Base-by-base conservation (phyloP, 2,888 invertebrate species). In the Drepana falcataria region DNA sequence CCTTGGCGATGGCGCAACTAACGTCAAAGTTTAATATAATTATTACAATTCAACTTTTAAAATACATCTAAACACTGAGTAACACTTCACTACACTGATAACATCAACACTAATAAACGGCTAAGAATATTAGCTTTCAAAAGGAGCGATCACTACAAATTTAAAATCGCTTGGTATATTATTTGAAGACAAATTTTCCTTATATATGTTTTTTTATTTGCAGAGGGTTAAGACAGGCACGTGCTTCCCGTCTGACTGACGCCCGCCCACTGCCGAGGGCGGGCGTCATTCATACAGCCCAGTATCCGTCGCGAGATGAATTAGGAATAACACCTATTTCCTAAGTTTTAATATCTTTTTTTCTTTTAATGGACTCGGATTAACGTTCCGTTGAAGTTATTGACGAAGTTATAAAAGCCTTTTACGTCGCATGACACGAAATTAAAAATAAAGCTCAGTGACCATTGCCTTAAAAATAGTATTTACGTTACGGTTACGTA, bases 261-360 rank as follows among this genome's bases (percentile, higher is more conserved):
- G 47, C 60, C 58, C 70, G 63, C 66, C 63, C 59, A 70, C 70
- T 70, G 69, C 52, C 69, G 68, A 60, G 68, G 65, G 73, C 63
- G 68, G 60, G 63, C 48, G 59, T 59, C 52, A 61, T 58, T 21
- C 52, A 47, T 66, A 77, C 77, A 75, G 59, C 56, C 69, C 62
- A 69, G 65, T 76, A 74, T 71, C 71, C 73, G 67, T 65, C 63
- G 63, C 52, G 64, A 70, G 77, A 74, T 74, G 73, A 74, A 80
- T 81, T 73, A 73, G 69, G 68, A 73, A 75, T 72, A 79, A 79
- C 75, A 76, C 73, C 71, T 75, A 71, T 70, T 68, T 63, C 53
- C 63, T 58, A 68, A 63, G 62, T 44, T 44, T 44, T 44, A 44
- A 9, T 57, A 58, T 60, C 54, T 59, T 69, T 75, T 75, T 37